Conservation (phyloP, 2,888 invertebrate species). For the Ormyrus rosae region DNA sequence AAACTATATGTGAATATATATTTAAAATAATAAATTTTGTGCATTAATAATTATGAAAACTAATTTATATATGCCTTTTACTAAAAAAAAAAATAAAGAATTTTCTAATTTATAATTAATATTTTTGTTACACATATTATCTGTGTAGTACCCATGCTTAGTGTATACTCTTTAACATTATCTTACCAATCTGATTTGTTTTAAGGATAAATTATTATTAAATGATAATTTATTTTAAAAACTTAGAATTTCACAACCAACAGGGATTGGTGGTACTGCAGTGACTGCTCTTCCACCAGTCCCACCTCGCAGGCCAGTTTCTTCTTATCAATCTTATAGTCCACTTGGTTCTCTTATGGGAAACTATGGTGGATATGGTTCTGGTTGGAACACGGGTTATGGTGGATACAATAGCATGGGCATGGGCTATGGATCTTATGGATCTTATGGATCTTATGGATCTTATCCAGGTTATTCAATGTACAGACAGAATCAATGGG, state of each 20-base stretch:
- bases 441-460: conserved; percentile 62
- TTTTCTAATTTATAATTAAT: too few relatives aligned
- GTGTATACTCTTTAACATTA: too few relatives aligned
- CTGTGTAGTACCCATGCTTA: too few relatives aligned
- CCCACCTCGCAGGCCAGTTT: conserved; percentile 66
- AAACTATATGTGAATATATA: too few relatives aligned
- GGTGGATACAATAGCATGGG: conserved; percentile 57
- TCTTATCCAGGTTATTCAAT: conserved; percentile 75
- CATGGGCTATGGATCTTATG: conserved; percentile 73
- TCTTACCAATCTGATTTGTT: too few relatives aligned
- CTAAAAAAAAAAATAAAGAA: too few relatives aligned
- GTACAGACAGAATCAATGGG: conserved; percentile 63
- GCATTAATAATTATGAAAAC: too few relatives aligned
- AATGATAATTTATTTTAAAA: background rate
- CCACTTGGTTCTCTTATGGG: conserved; percentile 64
- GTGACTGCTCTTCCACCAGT: conserved; percentile 66
- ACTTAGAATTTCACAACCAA: conserved; percentile 51
- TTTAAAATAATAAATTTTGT: too few relatives aligned
- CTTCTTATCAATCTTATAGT: conserved; percentile 62
- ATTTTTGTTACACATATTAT: too few relatives aligned
- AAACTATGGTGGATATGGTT: conserved; percentile 55
- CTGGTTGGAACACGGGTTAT: conserved; percentile 66
- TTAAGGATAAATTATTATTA: too few relatives aligned
- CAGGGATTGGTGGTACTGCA: conserved; percentile 55
- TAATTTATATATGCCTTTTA: too few relatives aligned